These are phyloP conservation scores for Drosophila prostipennis DNA, from an alignment of 2,888 invertebrate genomes.

Conservation along the genomic window DNA sequence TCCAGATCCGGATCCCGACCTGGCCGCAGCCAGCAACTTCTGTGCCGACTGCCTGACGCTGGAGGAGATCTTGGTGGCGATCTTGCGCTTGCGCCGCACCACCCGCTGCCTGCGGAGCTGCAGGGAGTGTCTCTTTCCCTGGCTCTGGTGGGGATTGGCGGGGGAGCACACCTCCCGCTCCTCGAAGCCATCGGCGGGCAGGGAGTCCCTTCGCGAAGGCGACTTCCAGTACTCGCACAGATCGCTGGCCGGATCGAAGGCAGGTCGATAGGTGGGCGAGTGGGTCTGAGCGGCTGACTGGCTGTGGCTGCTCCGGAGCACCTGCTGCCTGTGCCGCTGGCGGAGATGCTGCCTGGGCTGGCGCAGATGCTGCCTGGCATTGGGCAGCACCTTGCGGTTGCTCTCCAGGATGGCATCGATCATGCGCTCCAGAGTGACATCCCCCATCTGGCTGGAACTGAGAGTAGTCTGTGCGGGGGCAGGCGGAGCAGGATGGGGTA, in stretches of 20 bases:
- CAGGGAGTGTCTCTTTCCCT: slow-evolving; percentile 36
- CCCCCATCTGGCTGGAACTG: slow-evolving; percentile 83
- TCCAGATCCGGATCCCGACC: slow-evolving; percentile 30
- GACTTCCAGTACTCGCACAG: slow-evolving; percentile 83
- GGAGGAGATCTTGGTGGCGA: slow-evolving; percentile 64
- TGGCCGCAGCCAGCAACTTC: slow-evolving; percentile 63
- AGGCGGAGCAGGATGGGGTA: slow-evolving; percentile 2
- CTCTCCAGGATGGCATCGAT: slow-evolving; percentile 84
- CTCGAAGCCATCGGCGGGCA: slow-evolving; percentile 50
- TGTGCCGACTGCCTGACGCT: slow-evolving; percentile 80
- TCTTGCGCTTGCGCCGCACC: slow-evolving; percentile 79
- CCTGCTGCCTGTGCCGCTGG: slow-evolving; percentile 14
- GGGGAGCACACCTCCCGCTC: slow-evolving; percentile 82
- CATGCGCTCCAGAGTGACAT: slow-evolving; percentile 83
- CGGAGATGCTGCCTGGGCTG: slow-evolving; percentile 23
- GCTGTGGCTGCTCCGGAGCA: slow-evolving; percentile 2
- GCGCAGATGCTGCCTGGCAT: slow-evolving; percentile 28
- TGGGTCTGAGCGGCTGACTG: slow-evolving; percentile 32
- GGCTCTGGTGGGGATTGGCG: background rate
- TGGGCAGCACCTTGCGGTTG: slow-evolving; percentile 71
- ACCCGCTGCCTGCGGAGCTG: slow-evolving; percentile 77
- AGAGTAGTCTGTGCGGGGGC: slow-evolving; percentile 55
- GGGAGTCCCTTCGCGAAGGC: slow-evolving; percentile 27
- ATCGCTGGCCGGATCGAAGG: slow-evolving; percentile 84
- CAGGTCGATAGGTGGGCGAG: slow-evolving; percentile 83